Conservation (phyloP, 2,888 invertebrate species). For the Heliconius erato region DNA sequence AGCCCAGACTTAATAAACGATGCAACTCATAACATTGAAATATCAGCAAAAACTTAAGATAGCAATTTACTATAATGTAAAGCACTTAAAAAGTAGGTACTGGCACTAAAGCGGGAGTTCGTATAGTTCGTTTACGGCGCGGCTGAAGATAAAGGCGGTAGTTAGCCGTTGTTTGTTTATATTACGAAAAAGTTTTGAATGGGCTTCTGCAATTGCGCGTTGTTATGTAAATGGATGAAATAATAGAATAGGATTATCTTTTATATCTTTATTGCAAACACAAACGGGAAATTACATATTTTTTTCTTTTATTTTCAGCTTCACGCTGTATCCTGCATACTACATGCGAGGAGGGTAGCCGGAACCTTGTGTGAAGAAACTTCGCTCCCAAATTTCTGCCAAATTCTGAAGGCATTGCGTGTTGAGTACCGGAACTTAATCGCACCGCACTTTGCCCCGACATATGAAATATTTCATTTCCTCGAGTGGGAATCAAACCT, state of each 20-base stretch:
- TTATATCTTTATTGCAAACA: background rate
- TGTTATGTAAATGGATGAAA: slow-evolving; percentile 5
- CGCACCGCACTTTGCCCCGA: no score
- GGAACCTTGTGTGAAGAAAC: no score
- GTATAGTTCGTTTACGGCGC: slow-evolving; percentile 15
- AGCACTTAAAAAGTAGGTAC: background rate
- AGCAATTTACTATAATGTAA: background rate
- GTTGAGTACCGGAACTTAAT: no score
- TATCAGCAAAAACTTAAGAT: background rate
- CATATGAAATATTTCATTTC: no score
- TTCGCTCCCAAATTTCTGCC: no score
- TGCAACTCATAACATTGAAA: background rate
- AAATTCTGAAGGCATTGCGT: no score
- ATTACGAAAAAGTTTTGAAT: slow-evolving; percentile 15
- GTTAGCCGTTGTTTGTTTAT: background rate
- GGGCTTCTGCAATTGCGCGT: background rate
- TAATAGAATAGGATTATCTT: background rate
- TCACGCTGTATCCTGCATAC: no score
- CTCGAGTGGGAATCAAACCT: no score
- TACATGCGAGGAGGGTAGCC: no score
- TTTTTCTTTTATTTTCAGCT: no score
- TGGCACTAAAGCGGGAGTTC: background rate
- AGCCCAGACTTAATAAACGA: no score
- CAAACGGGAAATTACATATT: no score
- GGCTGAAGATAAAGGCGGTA: slow-evolving; percentile 15